Base-by-base conservation (phyloP, 2,797 vertebrate genomes). In the Tapirus indicus region DNA sequence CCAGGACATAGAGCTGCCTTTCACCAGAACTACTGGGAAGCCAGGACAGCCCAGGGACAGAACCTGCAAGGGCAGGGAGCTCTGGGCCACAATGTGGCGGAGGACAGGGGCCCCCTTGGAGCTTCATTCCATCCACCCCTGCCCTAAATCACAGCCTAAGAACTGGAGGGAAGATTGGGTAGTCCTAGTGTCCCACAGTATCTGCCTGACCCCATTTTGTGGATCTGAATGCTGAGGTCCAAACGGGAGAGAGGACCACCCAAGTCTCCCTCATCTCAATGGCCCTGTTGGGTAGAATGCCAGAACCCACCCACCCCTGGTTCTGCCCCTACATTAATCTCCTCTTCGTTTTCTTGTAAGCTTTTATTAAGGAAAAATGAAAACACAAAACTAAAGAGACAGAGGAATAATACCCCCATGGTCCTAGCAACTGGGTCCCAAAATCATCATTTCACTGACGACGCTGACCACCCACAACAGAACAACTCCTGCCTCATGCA, bases 261-360 rank as follows among this genome's bases (percentile, higher is more conserved):
- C 2, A 25, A 13, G 11, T 21, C 29, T 64, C 41, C 80, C 32
- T 52, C 64, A 38, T 10, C 25, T 27, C 49, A 16, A 3, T 12
- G 23, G 38, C 1, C 29, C 2, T 20, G 0, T 7, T 11, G 41
- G 52, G 16, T 23, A 6, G 2, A 13, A 13, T 17, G 12, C 11
- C 17, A 16, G 18, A 7, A 49, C 11, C 12, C 17, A 38, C 6
- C 52, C 10, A 0, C 11, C 12, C 13, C 7, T 2, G 49, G 49
- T n/a, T 38, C 41, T 62, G 18, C 52, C 32, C 82, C 64, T 17
- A 68, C 16, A 62, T 20, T 44, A 20, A 32, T 9, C 11, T 56
- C 13, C 8, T 20, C 7, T 32, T 32, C 1, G 23, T 23, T 80
- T 62, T 25, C 21, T 17, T 7, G 25, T 35, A 12, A 69, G 32